These are phyloP conservation scores for Propithecus perrieri DNA, from an alignment of 2,797 vertebrate species.

Conservation along the genomic window DNA sequence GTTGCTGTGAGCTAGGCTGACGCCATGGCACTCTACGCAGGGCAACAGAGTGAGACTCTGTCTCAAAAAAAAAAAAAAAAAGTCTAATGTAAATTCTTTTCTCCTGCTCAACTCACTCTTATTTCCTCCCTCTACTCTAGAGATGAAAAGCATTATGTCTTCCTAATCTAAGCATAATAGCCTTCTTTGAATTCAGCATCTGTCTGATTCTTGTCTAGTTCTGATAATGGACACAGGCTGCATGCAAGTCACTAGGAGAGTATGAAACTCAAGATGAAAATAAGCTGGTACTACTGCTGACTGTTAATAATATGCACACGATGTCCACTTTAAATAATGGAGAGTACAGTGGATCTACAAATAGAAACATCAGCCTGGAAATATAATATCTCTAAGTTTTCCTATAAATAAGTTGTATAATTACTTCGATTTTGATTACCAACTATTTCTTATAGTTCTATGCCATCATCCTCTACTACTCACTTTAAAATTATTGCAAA, in stretches of 20 bases:
- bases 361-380: background rate
- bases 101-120: background rate
- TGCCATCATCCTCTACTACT: background rate
- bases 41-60: no score
- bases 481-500: background rate
- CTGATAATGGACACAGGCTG: conserved; percentile 23
- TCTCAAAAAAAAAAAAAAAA: background rate
- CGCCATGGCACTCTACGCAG: no score
- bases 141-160: background rate
- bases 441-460: background rate
- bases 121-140: background rate
- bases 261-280: conserved; percentile 27
- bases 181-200: background rate
- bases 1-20: no score
- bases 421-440: background rate
- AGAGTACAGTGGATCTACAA: background rate
- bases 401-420: background rate
- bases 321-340: conserved; percentile 27
- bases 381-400: background rate
- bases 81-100: background rate
- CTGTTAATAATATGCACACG: background rate
- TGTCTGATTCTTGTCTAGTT: conserved; percentile 1
- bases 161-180: background rate
- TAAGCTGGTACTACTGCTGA: background rate
- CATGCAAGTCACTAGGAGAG: background rate